phyloP scores from a whole-genome alignment of 2,888 invertebrate genomes.

The Macrosiphum euphorbiae region DNA sequence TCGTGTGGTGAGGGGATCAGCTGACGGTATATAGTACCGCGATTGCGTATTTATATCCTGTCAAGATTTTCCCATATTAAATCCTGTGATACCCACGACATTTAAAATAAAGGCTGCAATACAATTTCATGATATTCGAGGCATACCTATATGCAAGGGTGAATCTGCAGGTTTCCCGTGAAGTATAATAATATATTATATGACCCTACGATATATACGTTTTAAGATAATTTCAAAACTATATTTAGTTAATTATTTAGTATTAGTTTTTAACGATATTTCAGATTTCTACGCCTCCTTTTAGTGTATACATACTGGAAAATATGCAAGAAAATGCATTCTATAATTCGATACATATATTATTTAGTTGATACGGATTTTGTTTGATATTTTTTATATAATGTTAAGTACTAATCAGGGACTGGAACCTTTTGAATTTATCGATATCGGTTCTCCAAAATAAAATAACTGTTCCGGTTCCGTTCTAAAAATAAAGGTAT shows the following conservation, averaged over 20 bases:
- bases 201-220: neutral
- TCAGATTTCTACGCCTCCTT: neutral
- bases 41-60: neutral
- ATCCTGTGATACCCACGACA: neutral
- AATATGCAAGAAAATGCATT: neutral
- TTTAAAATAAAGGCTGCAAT: neutral
- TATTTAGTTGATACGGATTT: neutral
- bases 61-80: neutral
- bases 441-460: no score
- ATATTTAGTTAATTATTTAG: no score
- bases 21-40: neutral
- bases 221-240: neutral
- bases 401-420: no score
- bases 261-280: no score
- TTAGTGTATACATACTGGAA: neutral
- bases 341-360: neutral
- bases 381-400: no score
- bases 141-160: neutral
- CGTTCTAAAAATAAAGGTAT: no score
- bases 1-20: neutral
- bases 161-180: neutral
- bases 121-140: neutral
- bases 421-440: no score
- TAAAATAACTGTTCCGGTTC: no score
- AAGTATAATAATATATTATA: neutral